A percentile compares a stretch with the other conserved stretches of the same genome.
Conservation (phyloP, 2,888 invertebrate species). For the Brachyopa scutellaris region DNA sequence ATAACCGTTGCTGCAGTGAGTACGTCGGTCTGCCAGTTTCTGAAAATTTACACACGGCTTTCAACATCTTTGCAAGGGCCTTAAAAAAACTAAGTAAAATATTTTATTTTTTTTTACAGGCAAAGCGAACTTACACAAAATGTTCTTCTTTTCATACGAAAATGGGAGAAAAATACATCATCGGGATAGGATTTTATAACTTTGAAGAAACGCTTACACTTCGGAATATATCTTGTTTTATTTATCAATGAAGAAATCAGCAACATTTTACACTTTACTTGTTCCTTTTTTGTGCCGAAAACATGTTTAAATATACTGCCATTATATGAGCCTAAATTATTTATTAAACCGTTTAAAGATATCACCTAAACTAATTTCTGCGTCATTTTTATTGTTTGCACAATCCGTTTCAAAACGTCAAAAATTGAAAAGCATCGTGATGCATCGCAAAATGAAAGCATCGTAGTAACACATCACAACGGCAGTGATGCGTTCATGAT, state of each 20-base stretch:
- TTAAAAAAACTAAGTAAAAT: too few species aligned
- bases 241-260: too few species aligned
- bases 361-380: background rate
- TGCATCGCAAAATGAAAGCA: background rate
- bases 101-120: too few species aligned
- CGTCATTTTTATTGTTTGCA: background rate
- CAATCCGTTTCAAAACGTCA: background rate
- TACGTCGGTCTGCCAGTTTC: conserved; percentile 1
- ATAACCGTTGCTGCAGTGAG: conserved; percentile 1
- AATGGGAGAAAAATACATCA: too few species aligned
- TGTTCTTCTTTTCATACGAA: too few species aligned
- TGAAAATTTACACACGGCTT: background rate
- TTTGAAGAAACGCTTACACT: too few species aligned
- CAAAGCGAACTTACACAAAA: too few species aligned
- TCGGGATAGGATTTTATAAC: too few species aligned
- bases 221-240: too few species aligned
- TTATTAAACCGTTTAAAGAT: background rate
- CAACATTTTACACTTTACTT: background rate
- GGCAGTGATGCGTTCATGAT: background rate
- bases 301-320: background rate
- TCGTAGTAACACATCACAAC: background rate
- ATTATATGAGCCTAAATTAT: background rate
- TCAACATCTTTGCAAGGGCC: too few species aligned
- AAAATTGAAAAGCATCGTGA: background rate
- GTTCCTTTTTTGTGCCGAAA: background rate